phyloP scores from a whole-genome alignment of 1,140 invertebrate genomes.

The Zaprionus gabonicus region DNA sequence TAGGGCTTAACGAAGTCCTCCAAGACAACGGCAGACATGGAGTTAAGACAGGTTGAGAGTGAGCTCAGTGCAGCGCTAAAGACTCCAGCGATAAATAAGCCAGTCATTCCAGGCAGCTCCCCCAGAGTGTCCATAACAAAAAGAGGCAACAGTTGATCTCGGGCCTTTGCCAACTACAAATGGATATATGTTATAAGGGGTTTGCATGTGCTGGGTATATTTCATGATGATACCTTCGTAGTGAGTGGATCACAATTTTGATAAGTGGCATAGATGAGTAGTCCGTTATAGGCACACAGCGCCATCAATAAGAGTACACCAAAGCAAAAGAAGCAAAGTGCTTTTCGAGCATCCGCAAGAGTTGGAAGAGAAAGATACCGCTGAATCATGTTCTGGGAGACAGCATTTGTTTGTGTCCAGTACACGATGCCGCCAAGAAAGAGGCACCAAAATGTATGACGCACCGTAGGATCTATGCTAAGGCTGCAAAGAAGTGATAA shows the following conservation, averaged over 20 bases:
- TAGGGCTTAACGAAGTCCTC: conserved; percentile 87
- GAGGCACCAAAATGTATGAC: conserved; percentile 93
- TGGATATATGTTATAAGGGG: not conserved
- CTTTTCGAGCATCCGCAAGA: conserved; percentile 87
- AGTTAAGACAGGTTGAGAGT: conserved; percentile 92
- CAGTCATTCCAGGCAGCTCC: conserved; percentile 87
- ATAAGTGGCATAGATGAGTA: conserved; percentile 91
- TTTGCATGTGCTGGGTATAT: not conserved
- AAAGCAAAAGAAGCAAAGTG: conserved; percentile 87
- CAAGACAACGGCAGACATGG: conserved; percentile 91
- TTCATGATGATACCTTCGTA: conserved; percentile 84
- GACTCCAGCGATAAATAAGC: conserved; percentile 89
- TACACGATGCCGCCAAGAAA: conserved; percentile 91
- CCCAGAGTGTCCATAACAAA: conserved; percentile 89
- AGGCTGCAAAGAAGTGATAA: conserved; percentile 85
- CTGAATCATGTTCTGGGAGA: conserved; percentile 92
- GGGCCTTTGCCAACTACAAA: conserved; percentile 85
- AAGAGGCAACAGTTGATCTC: conserved; percentile 86
- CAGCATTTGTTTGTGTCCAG: conserved; percentile 90
- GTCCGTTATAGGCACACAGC: conserved; percentile 89
- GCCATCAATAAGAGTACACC: conserved; percentile 86
- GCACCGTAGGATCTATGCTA: conserved; percentile 89
- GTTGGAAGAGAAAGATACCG: conserved; percentile 89
- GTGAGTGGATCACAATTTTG: conserved; percentile 90
- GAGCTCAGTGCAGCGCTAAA: conserved; percentile 90